Percentiles rank a stretch among this genome's conserved stretches.
These are phyloP conservation scores for Stenotaenia linearis DNA, from an alignment of 2,888 invertebrate genomes.

Conservation along the genomic window DNA sequence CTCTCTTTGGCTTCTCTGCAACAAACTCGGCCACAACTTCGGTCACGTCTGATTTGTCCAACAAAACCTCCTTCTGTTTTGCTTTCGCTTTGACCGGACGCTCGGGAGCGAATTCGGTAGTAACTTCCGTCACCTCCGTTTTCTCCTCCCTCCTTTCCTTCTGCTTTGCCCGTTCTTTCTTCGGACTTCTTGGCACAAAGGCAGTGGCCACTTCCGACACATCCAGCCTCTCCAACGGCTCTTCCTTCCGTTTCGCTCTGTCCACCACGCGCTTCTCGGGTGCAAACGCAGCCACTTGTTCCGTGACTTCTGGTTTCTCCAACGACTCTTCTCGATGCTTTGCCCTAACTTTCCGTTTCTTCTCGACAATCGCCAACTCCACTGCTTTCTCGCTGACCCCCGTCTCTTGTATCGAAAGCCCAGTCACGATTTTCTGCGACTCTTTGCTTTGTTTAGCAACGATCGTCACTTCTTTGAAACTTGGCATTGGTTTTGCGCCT, in stretches of 20 bases:
- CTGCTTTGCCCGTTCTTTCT: neutral
- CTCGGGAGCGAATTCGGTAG: neutral
- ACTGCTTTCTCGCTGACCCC: neutral
- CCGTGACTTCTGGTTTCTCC: neutral
- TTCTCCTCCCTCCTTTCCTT: neutral
- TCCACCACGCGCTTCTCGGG: neutral
- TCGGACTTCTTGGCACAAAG: neutral
- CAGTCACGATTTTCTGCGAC: neutral
- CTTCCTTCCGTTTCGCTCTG: neutral
- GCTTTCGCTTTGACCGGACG: neutral
- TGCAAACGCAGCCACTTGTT: neutral
- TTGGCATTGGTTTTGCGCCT: neutral
- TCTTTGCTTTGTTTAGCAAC: neutral
- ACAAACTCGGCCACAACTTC: neutral
- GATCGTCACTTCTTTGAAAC: neutral
- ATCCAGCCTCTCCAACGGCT: neutral
- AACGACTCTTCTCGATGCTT: neutral
- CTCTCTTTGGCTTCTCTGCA: neutral
- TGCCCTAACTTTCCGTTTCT: neutral
- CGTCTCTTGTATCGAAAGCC: neutral
- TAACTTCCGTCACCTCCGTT: neutral
- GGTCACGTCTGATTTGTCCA: neutral
- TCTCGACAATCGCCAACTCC: neutral
- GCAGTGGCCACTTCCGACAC: neutral
- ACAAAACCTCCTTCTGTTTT: neutral